Conservation (phyloP, 2,888 invertebrate genomes). For the Drosophila atroscutellata region DNA sequence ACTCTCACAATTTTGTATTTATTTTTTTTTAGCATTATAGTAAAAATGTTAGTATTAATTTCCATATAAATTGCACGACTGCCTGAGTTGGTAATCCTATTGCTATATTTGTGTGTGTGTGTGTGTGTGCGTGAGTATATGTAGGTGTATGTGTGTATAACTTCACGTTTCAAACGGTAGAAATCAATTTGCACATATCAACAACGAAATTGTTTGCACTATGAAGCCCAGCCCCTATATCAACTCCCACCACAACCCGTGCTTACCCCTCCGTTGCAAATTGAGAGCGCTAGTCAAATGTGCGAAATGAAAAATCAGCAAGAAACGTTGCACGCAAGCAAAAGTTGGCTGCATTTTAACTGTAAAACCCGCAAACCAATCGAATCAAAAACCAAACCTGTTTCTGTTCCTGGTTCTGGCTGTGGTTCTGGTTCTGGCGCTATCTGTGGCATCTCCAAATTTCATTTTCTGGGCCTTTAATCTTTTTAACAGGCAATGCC, state of each 20-base stretch:
- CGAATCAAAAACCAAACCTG: conserved; percentile 21
- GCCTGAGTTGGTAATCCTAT: conserved; percentile 46
- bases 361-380: conserved; percentile 21
- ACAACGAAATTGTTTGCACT: conserved; percentile 78
- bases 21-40: conserved; percentile 35
- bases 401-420: background rate
- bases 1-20: conserved; percentile 2
- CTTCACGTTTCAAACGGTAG: conserved; percentile 74
- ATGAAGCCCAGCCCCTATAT: conserved; percentile 38
- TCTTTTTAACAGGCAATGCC: conserved; percentile 55
- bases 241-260: background rate
- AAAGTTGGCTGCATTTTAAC: conserved; percentile 57
- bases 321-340: conserved; percentile 60
- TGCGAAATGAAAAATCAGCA: conserved; percentile 76
- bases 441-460: conserved; percentile 72
- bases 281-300: conserved; percentile 47
- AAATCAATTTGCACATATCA: conserved; percentile 81
- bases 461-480: conserved; percentile 74
- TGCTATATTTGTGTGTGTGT: conserved; percentile 13
- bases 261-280: conserved; percentile 4
- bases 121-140: background rate
- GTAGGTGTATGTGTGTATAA: conserved; percentile 25
- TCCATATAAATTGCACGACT: conserved; percentile 73
- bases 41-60: conserved; percentile 75
- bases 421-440: background rate